Base-by-base conservation (phyloP, 2,888 invertebrate species). In the Aelia acuminata region DNA sequence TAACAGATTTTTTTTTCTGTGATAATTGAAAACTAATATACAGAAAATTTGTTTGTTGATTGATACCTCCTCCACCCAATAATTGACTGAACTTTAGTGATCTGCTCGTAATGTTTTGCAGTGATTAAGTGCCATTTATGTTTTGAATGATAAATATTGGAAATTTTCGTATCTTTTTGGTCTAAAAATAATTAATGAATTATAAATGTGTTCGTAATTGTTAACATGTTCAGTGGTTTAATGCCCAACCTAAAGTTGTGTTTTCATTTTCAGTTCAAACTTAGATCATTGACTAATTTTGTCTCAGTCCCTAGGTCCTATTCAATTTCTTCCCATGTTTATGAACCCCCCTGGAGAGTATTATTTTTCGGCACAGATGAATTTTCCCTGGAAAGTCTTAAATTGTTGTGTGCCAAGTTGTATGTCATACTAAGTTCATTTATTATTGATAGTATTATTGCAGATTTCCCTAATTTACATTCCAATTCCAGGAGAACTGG, bases 281-380 rank as follows among this genome's bases (percentile, higher is more conserved):
- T n/a, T 22, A 80, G 11, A 11, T 15, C 43, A 35, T 43, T 80
- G 8, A 43, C 11, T n/a, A 80, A 47, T n/a, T n/a, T 3, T 43
- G 20, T 4, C 43, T 11, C 80, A 22, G 13, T 22, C n/a, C 43
- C n/a, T 8, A 39, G 47, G 8, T 31, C 80, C 47, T 87, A 80
- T 88, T 87, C 50, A 1, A 50, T 35, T 49, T 35, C 89, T 31
- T 53, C 89, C 22, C 87, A 88, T 26, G 85, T 50, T 84, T 88
- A 90, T 88, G 91, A 91, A 87, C 92, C 93, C 3, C 93, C 93
- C 15, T 94, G 94, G 94, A 95, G 93, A 90, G 92, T 96, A n/a
- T 91, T 98, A 84, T 98, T 98, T 92, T 97, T 98, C 92, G 98
- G 98, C 13, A 96, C 96, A 22, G 97, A 98, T 92, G 93, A 94